Evolutionary conservation across 2,888 invertebrate species (phyloP), one percentile per base, ranked within the genome.

Genomic region (Tipula confusa): DNA sequence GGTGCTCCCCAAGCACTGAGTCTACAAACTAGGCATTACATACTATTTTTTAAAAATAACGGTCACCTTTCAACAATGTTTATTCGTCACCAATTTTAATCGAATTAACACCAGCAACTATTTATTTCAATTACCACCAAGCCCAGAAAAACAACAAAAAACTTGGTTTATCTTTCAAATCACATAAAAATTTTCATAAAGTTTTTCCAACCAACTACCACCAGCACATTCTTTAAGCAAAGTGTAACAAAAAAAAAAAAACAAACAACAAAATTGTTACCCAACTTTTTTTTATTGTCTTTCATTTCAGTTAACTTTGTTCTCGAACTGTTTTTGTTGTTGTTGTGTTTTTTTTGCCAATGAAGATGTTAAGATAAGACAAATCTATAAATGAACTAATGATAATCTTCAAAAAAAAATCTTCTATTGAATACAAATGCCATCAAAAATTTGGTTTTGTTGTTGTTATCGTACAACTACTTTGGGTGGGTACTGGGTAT

Each of bases 291-390:
- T 64, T 64, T 24, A 64, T 64, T 64, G 64, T 64, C 64, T 64
- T 64, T 64, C 64, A 9, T 64, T 64, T 64, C 9, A 64, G 64
- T 64, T 64, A 64, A 64, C 64, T 64, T 64, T 64, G 24, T 64
- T 24, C 64, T 24, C 64, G 64, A 64, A 64, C 24, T 64, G 64
- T 64, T 64, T 64, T 33, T 33, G 33, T 33, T 33, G 33, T 33
- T n/a, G n/a, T n/a, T n/a, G n/a, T n/a, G n/a, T n/a, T 43, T 38
- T 48, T 64, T 64, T 3, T 64, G 24, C 64, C 64, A 64, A 64
- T 64, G 64, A 64, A 64, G 64, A 64, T 64, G 64, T 64, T 64
- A 64, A 64, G 64, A 64, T 64, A 64, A 64, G 64, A 64, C 64
- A 64, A 64, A 64, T 64, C 64, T 64, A 64, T 64, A 64, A 64